Percentiles rank a stretch among this genome's conserved stretches.
Evolutionary conservation across 1,140 invertebrate species (phyloP).

Genomic region (Popillia japonica): DNA sequence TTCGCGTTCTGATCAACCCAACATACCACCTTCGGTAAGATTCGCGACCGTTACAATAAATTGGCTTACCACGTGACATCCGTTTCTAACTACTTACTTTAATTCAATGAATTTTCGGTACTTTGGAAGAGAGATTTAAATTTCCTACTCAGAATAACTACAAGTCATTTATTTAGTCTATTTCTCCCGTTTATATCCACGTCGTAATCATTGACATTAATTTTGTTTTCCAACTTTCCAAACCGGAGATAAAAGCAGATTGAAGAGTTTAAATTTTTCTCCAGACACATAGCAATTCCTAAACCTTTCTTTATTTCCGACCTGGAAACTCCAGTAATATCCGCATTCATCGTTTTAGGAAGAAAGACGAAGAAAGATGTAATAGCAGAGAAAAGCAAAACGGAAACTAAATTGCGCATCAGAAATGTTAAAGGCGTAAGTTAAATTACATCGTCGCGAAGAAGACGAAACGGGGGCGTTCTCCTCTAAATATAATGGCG

Average conservation of each 20-base stretch:
- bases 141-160: too few species aligned
- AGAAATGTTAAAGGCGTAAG: background rate
- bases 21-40: too few species aligned
- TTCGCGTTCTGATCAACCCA: too few species aligned
- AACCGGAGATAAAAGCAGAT: constrained; percentile 4
- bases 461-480: background rate
- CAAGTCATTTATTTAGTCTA: too few species aligned
- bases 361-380: background rate
- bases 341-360: background rate
- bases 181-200: too few species aligned
- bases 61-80: too few species aligned
- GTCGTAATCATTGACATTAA: background rate
- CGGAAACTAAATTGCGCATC: background rate
- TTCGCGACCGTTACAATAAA: too few species aligned
- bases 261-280: background rate
- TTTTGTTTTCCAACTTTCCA: background rate
- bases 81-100: too few species aligned
- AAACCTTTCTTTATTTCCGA: constrained; percentile 12
- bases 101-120: too few species aligned
- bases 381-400: background rate
- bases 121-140: too few species aligned
- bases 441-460: background rate
- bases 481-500: background rate
- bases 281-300: background rate
- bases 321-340: background rate